Percentiles rank a stretch among this genome's conserved stretches.
Conservation (phyloP, 2,888 invertebrate genomes). For the Drosophila quinaria region DNA sequence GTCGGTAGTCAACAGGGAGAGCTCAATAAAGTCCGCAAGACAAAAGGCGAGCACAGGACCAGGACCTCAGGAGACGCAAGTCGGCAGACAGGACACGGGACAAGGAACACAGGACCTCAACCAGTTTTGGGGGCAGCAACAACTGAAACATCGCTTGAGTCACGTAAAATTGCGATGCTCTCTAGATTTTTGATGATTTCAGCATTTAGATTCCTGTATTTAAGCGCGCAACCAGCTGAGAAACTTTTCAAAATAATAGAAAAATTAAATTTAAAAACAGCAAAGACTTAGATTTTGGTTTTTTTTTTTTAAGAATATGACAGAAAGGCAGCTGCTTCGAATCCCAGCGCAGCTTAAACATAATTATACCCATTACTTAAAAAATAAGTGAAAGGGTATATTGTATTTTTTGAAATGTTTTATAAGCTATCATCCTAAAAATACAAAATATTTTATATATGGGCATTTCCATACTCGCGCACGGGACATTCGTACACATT, state of each 20-base stretch:
- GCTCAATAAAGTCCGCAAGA: conserved; percentile 59
- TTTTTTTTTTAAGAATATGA: not conserved
- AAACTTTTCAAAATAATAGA: not conserved
- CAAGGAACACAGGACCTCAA: not conserved
- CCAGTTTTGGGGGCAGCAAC: not conserved
- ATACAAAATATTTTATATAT: no score
- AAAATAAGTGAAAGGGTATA: no score
- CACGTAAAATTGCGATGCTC: conserved; percentile 26
- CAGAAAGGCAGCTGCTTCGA: no score
- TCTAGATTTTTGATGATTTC: conserved; percentile 30
- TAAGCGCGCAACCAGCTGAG: not conserved
- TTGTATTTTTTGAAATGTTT: no score
- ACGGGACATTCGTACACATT: no score
- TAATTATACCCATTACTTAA: no score
- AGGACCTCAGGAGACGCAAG: conserved; percentile 11
- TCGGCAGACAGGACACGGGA: not conserved
- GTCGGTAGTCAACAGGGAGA: conserved; percentile 11
- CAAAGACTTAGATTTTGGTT: not conserved
- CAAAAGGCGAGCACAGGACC: conserved; percentile 35
- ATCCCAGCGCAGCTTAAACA: no score
- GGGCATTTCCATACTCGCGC: no score
- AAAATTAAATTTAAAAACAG: not conserved
- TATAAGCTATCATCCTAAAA: no score
- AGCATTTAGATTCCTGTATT: conserved; percentile 16
- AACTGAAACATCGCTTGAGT: conserved; percentile 14